Conservation (phyloP, 2,113 vertebrate genomes). For the Butorides virescens region DNA sequence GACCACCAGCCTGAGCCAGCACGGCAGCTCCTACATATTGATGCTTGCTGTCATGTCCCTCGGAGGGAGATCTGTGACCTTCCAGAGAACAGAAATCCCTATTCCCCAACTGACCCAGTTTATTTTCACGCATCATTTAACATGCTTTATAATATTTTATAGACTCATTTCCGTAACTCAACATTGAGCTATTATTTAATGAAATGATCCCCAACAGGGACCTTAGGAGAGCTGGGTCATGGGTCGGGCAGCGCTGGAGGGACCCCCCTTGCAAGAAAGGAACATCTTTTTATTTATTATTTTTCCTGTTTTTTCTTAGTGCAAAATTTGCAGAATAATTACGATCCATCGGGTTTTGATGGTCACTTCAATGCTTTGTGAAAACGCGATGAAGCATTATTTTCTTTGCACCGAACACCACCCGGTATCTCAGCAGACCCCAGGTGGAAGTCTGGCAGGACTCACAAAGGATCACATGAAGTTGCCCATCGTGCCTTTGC, state of each 20-base stretch:
- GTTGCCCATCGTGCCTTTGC: rapidly evolving
- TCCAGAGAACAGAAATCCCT: neutral
- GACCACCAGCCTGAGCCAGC: neutral
- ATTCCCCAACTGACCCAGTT: neutral
- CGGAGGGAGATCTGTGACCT: neutral
- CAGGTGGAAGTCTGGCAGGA: neutral
- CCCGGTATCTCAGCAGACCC: neutral
- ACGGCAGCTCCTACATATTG: neutral
- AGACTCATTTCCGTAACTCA: neutral
- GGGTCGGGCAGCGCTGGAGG: neutral
- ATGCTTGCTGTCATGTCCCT: neutral
- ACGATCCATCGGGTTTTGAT: rapidly evolving
- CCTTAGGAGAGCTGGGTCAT: neutral
- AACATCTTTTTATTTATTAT: neutral
- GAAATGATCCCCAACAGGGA: neutral
- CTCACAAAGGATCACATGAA: neutral
- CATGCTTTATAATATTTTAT: neutral
- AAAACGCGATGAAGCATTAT: neutral
- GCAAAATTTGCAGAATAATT: neutral
- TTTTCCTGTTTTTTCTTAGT: neutral
- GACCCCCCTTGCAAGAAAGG: rapidly evolving
- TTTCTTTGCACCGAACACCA: neutral
- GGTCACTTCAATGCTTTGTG: neutral
- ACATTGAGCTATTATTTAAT: constrained; percentile 2
- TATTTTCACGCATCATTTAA: neutral